Percentiles rank a stretch among this genome's conserved stretches.
These are phyloP conservation scores for Indicator indicator DNA, from an alignment of 2,113 vertebrate species.

Conservation along the genomic window DNA sequence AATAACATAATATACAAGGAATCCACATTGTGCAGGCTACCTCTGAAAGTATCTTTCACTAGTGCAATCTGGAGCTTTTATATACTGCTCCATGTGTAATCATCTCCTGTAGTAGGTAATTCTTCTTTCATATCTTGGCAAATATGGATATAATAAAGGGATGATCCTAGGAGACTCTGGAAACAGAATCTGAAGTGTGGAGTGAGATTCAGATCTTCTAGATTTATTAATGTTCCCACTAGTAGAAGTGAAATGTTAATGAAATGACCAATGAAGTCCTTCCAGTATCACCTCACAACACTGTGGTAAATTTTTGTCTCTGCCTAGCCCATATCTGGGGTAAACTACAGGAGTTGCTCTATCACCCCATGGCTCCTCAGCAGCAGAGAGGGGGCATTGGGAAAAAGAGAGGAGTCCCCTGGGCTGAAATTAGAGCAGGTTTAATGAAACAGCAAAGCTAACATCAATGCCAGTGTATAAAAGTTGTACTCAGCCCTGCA, in stretches of 20 bases:
- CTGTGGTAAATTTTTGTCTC: accelerated
- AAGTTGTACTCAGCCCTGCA: no score
- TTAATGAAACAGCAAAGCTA: no score
- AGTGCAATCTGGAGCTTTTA: not conserved
- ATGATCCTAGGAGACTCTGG: not conserved
- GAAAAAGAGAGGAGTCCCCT: no score
- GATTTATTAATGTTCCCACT: not conserved
- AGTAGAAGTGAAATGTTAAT: not conserved
- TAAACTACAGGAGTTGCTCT: no score
- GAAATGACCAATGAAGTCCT: not conserved
- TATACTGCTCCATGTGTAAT: not conserved
- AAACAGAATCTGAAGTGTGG: not conserved
- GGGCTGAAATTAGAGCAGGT: no score
- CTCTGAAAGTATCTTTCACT: not conserved
- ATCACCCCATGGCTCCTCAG: no score
- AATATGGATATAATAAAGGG: not conserved
- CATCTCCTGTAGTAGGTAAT: not conserved
- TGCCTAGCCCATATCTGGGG: no score
- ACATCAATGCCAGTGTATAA: no score
- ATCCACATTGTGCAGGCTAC: not conserved
- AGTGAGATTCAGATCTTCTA: not conserved
- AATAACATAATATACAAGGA: not conserved
- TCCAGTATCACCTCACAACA: not conserved
- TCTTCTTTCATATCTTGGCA: not conserved
- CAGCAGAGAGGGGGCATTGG: no score